Conservation (phyloP, 92 coral and sea anemone genomes). For the Anthopleura xanthogrammica region DNA sequence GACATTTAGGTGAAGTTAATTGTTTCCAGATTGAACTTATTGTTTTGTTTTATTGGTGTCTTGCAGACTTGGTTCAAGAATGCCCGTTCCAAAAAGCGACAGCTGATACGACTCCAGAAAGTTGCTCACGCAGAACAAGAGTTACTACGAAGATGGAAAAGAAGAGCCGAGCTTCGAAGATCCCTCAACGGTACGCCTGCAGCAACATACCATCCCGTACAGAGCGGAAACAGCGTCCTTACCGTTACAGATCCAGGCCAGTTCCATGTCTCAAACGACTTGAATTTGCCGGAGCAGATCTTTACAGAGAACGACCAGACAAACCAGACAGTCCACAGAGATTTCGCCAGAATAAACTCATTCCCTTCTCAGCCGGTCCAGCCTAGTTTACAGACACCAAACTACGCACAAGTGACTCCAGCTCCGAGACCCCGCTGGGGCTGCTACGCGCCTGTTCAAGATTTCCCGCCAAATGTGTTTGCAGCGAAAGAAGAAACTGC, state of each 20-base stretch:
- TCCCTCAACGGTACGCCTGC: not conserved
- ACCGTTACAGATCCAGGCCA: not conserved
- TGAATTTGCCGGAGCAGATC: not conserved
- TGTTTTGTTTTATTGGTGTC: not conserved
- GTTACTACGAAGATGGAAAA: not conserved
- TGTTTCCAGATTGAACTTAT: not conserved
- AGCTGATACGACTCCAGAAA: constrained; percentile 1
- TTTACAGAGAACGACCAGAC: not conserved
- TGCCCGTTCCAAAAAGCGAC: constrained; percentile 15
- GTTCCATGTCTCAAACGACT: not conserved
- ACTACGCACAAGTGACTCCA: not conserved
- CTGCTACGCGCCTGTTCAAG: not conserved
- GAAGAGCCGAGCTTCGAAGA: not conserved
- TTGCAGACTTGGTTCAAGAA: constrained; percentile 35
- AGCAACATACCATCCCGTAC: not conserved
- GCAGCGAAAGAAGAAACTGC: not conserved
- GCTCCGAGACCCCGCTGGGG: not conserved
- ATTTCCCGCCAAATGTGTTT: not conserved
- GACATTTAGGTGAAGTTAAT: not conserved
- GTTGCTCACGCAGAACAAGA: not conserved
- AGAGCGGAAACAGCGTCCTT: not conserved
- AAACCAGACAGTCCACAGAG: not conserved
- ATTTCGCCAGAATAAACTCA: not conserved
- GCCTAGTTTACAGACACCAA: not conserved
- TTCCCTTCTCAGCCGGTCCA: not conserved